A percentile compares a stretch with the other conserved stretches of the same genome.
These are phyloP conservation scores for Orthosia incerta DNA, from an alignment of 2,888 invertebrate species.

Conservation along the genomic window DNA sequence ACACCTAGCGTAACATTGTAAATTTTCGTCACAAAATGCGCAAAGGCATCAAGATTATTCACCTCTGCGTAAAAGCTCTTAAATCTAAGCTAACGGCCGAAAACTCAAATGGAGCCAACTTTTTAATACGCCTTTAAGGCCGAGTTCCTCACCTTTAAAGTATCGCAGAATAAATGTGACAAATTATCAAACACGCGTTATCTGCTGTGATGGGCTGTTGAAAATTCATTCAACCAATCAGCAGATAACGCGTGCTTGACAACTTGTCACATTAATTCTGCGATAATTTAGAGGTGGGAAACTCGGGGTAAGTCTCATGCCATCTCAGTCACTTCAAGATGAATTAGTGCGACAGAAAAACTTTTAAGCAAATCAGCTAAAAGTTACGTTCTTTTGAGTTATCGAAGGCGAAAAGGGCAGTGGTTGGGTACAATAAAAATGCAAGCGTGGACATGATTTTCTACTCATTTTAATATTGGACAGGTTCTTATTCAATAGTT, in stretches of 20 bases:
- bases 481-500: constrained; percentile 40
- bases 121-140: background rate
- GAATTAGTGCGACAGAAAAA: background rate
- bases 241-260: too few species aligned
- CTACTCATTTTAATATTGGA: constrained; percentile 57
- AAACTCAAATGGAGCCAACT: constrained; percentile 11
- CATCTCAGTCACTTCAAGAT: constrained; percentile 8
- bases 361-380: background rate
- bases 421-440: constrained; percentile 53
- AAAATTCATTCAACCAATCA: too few species aligned
- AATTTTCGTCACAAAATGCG: background rate
- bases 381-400: constrained; percentile 1
- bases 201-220: too few species aligned
- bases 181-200: too few species aligned
- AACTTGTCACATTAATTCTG: too few species aligned
- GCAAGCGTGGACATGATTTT: constrained; percentile 54
- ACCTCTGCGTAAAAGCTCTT: constrained; percentile 1
- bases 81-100: constrained; percentile 42
- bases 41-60: constrained; percentile 8
- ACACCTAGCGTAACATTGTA: background rate
- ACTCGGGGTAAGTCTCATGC: background rate
- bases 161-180: too few species aligned
- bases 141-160: too few species aligned
- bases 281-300: too few species aligned
- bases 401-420: constrained; percentile 47